Base-by-base conservation (phyloP, 2,797 vertebrate species). In the Enteromius argenteus region DNA sequence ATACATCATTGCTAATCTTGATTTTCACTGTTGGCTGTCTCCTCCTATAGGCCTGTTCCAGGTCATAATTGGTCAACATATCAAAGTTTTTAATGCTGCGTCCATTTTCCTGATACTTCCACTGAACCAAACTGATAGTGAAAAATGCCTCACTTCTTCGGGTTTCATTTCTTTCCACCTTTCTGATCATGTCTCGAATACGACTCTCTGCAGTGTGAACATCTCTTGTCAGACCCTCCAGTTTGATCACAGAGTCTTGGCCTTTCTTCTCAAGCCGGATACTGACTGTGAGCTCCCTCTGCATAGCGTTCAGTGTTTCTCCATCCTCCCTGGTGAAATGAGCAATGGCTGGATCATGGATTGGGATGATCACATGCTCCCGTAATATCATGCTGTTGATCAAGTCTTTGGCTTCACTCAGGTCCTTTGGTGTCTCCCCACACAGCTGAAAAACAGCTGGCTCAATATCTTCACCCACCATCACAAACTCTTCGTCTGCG, bases 401-500 rank as follows among this genome's bases (percentile, higher is more conserved):
- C 91, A 90, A 93, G 0, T 79, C 83, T 69, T 92, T 90, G 0
- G 95, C 71, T 0, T n/a, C 46, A 4, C 74, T 83, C 64, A 97
- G 88, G 1, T 75, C 73, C 73, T 80, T 23, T 23, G 37, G 1
- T 60, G 81, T 94, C 84, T 95, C 91, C 6, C 95, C 97, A 91
- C 97, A 98, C 30, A 98, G 89, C 8, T 97, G 93, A 88, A 99
- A 95, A 27, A 91, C 88, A 0, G 85, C 87, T 0, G 93, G 91
- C 30, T 92, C 91, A 77, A 94, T 92, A 88, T 94, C 91, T 51
- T 93, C 64, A 5, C 35, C 69, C 84, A 91, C 84, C 68, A 94
- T 86, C 23, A 88, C 84, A 79, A 91, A 11, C 3, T 15, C 15
- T 0, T 72, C 82, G 0, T 42, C 0, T n/a, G 7, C 0, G 3